phyloP scores from a whole-genome alignment of 92 coral and sea anemone species.

The Palythoa heliodiscus region DNA sequence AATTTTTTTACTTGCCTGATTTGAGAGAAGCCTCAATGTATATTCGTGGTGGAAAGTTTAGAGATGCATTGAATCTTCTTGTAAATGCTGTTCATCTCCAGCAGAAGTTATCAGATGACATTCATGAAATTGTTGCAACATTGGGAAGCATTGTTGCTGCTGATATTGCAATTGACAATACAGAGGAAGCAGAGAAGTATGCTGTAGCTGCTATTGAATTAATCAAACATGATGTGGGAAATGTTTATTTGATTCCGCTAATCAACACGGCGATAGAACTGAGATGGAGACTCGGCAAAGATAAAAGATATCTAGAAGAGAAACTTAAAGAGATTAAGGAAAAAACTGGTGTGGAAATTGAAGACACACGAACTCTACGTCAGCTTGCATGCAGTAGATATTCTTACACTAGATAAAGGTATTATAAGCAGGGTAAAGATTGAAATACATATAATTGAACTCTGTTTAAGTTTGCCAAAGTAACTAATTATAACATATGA shows the following conservation, averaged over 20 bases:
- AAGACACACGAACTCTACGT: slow-evolving; percentile 77
- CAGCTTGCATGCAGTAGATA: slow-evolving; percentile 74
- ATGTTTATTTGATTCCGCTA: slow-evolving; percentile 79
- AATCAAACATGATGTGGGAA: slow-evolving; percentile 59
- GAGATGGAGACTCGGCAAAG: slow-evolving; percentile 71
- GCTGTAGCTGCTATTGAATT: slow-evolving; percentile 82
- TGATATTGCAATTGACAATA: slow-evolving; percentile 71
- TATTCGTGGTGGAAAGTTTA: slow-evolving; percentile 87
- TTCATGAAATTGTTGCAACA: slow-evolving; percentile 82
- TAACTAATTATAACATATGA: no score
- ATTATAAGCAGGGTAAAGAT: neutral
- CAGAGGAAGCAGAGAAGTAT: slow-evolving; percentile 85
- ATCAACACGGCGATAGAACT: slow-evolving; percentile 71
- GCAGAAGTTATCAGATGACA: slow-evolving; percentile 85
- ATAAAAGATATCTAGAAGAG: slow-evolving; percentile 61
- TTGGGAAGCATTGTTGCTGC: slow-evolving; percentile 84
- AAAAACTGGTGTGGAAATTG: slow-evolving; percentile 75
- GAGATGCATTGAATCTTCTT: slow-evolving; percentile 72
- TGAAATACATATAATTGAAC: neutral
- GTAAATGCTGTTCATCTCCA: slow-evolving; percentile 93
- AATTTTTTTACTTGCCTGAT: slow-evolving; percentile 85
- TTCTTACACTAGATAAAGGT: slow-evolving; percentile 27
- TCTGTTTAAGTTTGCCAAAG: neutral
- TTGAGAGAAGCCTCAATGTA: slow-evolving; percentile 77
- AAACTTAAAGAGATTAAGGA: slow-evolving; percentile 63